Conservation (phyloP, 2,113 vertebrate genomes). For the Carassius gibelio region DNA sequence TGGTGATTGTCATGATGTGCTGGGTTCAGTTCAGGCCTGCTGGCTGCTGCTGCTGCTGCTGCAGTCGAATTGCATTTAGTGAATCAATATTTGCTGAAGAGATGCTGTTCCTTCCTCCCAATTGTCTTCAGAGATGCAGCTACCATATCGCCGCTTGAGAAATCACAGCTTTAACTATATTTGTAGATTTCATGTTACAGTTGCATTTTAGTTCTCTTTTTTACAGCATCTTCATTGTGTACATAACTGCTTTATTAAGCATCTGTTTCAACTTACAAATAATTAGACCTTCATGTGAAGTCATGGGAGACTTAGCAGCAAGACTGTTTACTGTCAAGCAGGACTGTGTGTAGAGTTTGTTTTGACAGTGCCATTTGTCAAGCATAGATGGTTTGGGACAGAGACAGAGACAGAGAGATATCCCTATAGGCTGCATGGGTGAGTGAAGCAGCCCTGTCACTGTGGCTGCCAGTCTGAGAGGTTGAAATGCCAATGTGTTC, state of each 20-base stretch:
- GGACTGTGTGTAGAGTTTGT: not conserved
- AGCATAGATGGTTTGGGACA: not conserved
- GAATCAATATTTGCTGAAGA: conserved; percentile 35
- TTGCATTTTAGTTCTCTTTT: not conserved
- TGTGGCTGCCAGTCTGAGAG: conserved; percentile 10
- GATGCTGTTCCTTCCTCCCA: not conserved
- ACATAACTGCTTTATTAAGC: not conserved
- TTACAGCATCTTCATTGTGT: not conserved
- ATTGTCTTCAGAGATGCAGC: not conserved
- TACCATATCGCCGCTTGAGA: not conserved
- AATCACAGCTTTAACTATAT: not conserved
- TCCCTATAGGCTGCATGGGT: not conserved
- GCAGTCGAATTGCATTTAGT: conserved; percentile 9
- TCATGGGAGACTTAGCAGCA: conserved; percentile 8
- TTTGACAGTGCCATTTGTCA: conserved; percentile 26
- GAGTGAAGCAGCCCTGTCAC: not conserved
- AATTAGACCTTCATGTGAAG: not conserved
- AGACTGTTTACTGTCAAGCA: not conserved
- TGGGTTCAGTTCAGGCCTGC: conserved; percentile 4
- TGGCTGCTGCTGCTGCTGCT: conserved; percentile 3
- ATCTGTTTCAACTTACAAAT: not conserved
- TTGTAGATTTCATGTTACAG: not conserved
- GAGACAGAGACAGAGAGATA: not conserved
- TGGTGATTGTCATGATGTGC: not conserved
- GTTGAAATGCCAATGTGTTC: conserved; percentile 26